Base-by-base conservation (phyloP, 2,113 vertebrate genomes). In the Callionymus lyra region DNA sequence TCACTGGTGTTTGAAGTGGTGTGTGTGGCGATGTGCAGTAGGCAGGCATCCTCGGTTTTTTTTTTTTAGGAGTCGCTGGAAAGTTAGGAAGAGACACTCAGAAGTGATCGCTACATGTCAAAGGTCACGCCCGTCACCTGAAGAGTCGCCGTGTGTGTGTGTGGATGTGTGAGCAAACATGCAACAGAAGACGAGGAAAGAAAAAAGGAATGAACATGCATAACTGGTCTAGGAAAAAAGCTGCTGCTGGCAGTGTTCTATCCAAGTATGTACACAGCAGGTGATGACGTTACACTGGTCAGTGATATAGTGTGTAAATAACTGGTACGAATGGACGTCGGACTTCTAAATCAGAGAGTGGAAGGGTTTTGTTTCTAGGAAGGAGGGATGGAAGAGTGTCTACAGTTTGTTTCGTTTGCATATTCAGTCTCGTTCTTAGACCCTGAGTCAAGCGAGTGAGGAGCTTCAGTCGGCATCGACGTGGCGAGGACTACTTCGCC, bases 401-500 rank as follows among this genome's bases (percentile, higher is more conserved):
- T 89, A 89, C 86, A 91, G 87, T 89, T 68, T 59, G 16, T 70
- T 59, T 59, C 65, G 59, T 68, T 77, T 79, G 76, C 76, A 80
- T 79, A 78, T 74, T 68, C 69, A 72, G 70, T 75, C 73, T 76
- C 73, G 55, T 87, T 86, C 90, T 85, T 89, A 88, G 87, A 86
- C 91, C 93, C 93, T 96, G 93, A 98, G 93, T 94, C 92, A 86
- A 91, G 84, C 89, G 88, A 85, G 85, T 74, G 84, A 93, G 65
- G 51, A 49, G 85, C 78, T 38, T 66, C 63, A 33, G 56, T 50
- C 47, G 76, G 74, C 79, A 79, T 70, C 53, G 34, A 38, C 19
- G 82, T 11, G 9, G 6, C 16, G 15, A 19, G 34, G 43, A 33
- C 76, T 90, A 91, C 83, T 89, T 87, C 62, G 89, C 89, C 49